Evolutionary conservation across 2,797 vertebrate genomes (phyloP).

Genomic region (Galago senegalensis): DNA sequence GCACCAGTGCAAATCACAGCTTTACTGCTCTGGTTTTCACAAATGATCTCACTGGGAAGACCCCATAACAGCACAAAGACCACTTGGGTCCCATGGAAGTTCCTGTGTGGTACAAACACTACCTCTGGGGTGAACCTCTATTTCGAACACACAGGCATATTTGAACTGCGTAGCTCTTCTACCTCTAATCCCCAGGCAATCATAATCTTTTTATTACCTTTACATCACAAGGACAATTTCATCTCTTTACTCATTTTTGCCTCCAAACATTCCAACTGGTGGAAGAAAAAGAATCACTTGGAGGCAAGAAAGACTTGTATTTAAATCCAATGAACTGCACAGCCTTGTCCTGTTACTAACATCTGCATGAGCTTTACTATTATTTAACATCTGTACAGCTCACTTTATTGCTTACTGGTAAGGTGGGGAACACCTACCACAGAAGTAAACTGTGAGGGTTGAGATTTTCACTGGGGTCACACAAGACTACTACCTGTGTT

Average conservation of each 20-base stretch:
- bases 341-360: rapidly evolving
- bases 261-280: background rate
- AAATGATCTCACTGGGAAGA: background rate
- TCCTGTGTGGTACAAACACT: rapidly evolving
- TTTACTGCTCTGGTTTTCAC: background rate
- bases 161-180: background rate
- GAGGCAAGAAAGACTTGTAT: background rate
- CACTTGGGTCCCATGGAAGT: rapidly evolving
- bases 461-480: background rate
- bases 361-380: too few species aligned
- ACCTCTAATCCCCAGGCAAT: background rate
- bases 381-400: background rate
- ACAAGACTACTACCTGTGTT: rapidly evolving
- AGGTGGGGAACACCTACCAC: background rate
- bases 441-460: background rate
- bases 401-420: background rate
- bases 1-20: background rate
- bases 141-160: rapidly evolving
- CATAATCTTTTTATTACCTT: background rate
- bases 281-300: background rate
- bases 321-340: background rate
- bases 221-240: background rate
- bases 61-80: background rate
- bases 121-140: background rate
- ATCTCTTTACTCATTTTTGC: background rate